phyloP scores from a whole-genome alignment of 1,140 invertebrate genomes.

The Portunus trituberculatus region DNA sequence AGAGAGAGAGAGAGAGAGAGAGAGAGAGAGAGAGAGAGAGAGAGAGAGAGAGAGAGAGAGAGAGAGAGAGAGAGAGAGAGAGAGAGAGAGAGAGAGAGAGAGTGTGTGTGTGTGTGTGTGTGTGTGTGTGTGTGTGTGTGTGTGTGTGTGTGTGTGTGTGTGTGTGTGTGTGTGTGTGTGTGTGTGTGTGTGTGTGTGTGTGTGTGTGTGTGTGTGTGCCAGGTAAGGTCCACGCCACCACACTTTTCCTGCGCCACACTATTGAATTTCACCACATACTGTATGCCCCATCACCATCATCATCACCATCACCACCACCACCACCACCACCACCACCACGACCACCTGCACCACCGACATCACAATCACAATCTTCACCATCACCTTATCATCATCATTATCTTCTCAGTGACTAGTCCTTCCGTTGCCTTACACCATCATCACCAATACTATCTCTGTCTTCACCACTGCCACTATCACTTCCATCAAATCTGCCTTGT shows the following conservation, averaged over 20 bases:
- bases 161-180: constrained; percentile 35
- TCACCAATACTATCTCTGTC: not conserved
- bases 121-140: constrained; percentile 41
- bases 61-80: too few species aligned
- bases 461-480: not conserved
- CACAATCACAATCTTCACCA: not conserved
- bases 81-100: too few species aligned
- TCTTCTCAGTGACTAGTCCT: not conserved
- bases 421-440: not conserved
- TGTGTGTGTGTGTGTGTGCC: constrained; percentile 24
- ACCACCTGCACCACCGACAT: not conserved
- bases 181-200: constrained; percentile 31
- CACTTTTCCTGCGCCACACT: too few species aligned
- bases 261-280: too few species aligned
- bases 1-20: too few species aligned
- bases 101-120: constrained; percentile 28
- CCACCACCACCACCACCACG: not conserved
- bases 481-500: not conserved
- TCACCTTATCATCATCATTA: not conserved
- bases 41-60: too few species aligned
- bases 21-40: too few species aligned
- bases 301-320: not conserved
- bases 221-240: not conserved
- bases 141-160: constrained; percentile 34
- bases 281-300: not conserved